Percentiles rank a stretch among this genome's conserved stretches.
phyloP scores from a whole-genome alignment of 2,113 vertebrate genomes.

The Terrapene triunguis region DNA sequence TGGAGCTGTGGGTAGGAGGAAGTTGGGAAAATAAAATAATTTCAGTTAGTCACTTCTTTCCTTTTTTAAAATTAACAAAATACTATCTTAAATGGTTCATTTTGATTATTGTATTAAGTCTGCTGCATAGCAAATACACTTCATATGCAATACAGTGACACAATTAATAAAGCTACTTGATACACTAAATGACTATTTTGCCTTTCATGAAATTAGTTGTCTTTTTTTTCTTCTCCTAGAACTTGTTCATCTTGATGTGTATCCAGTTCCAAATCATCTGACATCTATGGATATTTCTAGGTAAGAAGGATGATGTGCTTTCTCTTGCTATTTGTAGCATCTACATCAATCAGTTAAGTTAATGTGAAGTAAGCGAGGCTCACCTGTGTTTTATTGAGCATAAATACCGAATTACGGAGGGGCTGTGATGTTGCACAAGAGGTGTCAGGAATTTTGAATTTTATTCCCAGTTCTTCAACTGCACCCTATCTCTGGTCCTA shows the following conservation, averaged over 20 bases:
- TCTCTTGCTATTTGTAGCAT: neutral
- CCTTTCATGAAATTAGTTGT: neutral
- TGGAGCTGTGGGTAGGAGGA: neutral
- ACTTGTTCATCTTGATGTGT: constrained; percentile 90
- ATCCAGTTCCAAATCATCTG: constrained; percentile 91
- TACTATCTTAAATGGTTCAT: neutral
- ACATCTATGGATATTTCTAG: constrained; percentile 95
- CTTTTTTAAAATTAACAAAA: neutral
- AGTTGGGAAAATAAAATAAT: neutral
- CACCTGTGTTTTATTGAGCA: neutral
- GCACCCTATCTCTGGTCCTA: neutral
- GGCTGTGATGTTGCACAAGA: neutral
- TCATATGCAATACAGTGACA: neutral
- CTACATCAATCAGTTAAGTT: neutral
- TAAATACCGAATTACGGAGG: neutral
- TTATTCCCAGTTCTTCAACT: neutral
- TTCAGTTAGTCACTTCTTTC: neutral
- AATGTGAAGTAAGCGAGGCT: neutral
- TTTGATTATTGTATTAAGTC: neutral
- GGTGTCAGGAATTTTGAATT: neutral
- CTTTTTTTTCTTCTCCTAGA: constrained; percentile 79
- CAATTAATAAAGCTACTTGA: neutral
- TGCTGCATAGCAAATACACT: neutral
- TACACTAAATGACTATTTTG: neutral
- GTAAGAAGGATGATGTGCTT: constrained; percentile 78